Evolutionary conservation across 2,113 vertebrate species (phyloP), one percentile per base, ranked within the genome.

Genomic region (Campylomormyrus numenius): DNA sequence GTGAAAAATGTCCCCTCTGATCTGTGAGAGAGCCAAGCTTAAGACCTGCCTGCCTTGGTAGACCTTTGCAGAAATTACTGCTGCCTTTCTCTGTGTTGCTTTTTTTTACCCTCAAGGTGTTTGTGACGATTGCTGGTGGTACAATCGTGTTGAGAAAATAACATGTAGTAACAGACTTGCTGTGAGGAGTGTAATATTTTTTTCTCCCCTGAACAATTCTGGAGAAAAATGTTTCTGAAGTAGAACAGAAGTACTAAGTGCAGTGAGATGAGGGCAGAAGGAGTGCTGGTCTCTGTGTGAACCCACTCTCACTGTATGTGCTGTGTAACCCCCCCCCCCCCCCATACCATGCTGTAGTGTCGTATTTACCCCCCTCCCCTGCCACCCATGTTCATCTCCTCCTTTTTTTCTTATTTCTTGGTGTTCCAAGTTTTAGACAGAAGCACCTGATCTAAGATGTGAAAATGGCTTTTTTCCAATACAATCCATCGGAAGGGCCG

Each of bases 101-200:
- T 52, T 35, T 48, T 48, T 46, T 46, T n/a, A 62, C 31, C 74
- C 17, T 84, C 53, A 49, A 62, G 74, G 74, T 58, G 7, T 84
- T 85, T 90, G 77, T 85, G 80, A 88, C 70, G 50, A 58, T 88
- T 88, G 70, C 90, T 88, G 87, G 70, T 91, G 88, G 70, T 89
- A 70, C 88, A 52, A 27, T 87, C 58, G 24, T 88, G 42, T 85
- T 87, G 62, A 85, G 89, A 87, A 89, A 90, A 86, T 91, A 49
- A 85, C 88, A 74, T 88, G 56, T 90, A 90, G 45, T 87, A 84
- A 85, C 46, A 6, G 46, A 52, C 10, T 17, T 83, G 42, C 77
- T 88, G 53, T 88, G 89, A 89, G 77, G 90, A 84, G 62, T 42
- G 62, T 58, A 80, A 77, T 52, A 46, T 89, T 45, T 87, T 49